Conservation (phyloP, 2,797 vertebrate species). For the Eurystomus glaucurus region DNA sequence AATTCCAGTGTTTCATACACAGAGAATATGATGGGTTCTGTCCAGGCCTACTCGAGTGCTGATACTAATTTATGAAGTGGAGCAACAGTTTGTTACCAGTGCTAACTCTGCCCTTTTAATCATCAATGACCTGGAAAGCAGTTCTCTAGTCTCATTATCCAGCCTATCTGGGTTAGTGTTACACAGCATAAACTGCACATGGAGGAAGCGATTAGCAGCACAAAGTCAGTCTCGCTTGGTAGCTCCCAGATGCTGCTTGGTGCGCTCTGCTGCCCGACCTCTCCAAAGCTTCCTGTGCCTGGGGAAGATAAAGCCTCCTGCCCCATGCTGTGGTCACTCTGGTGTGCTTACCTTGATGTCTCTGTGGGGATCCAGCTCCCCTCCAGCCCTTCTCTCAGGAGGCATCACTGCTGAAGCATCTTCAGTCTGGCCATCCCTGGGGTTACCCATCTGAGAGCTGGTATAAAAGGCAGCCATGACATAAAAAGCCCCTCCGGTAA, state of each 20-base stretch:
- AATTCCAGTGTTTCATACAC: neutral
- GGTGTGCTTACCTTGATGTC: neutral
- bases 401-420: neutral
- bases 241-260: neutral
- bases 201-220: neutral
- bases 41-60: fast-evolving
- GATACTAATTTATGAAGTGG: fast-evolving
- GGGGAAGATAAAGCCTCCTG: neutral
- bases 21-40: neutral
- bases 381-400: neutral
- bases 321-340: fast-evolving
- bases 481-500: too few relatives aligned
- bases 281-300: neutral
- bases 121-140: neutral
- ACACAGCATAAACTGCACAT: neutral
- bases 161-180: neutral
- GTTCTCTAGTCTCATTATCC: neutral
- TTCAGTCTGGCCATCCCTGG: fast-evolving
- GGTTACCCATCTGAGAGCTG: neutral
- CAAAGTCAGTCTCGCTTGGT: neutral
- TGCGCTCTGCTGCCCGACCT: neutral
- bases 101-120: neutral
- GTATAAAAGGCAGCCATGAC: neutral
- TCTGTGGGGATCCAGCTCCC: neutral
- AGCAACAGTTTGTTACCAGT: neutral